Evolutionary conservation across 1,140 invertebrate genomes (phyloP), one percentile per base, ranked within the genome.

Genomic region (Drosophila neocordata): DNA sequence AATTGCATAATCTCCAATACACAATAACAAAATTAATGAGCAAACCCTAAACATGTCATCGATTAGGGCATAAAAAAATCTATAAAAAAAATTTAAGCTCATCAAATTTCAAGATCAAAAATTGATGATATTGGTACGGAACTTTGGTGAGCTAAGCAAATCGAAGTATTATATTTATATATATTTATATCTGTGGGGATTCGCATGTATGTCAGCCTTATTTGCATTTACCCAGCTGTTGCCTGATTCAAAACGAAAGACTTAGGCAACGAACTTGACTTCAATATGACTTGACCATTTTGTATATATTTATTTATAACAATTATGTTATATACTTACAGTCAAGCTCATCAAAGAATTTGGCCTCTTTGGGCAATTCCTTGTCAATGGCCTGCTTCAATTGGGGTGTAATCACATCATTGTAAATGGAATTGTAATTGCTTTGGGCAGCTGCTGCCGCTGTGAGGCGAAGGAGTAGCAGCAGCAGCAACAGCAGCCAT

Each of bases 331-430:
- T 24, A 51, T 83, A 92, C 91, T 91, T 77, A 92, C 91, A 77
- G 57, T 92, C 91, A 22, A 92, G 77, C 61, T 92, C 91, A 74
- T 92, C 91, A 44, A 92, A 92, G 73, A 92, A 92, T 73, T 92
- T 92, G 44, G 90, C 82, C 66, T 92, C 73, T 59, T 92, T 91
- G 70, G 91, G 90, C 58, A 91, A 65, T 51, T 90, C 78, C 79
- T 91, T 90, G 63, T 77, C 58, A 48, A 91, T 92, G 44, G 84
- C 81, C 52, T 91, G 65, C 38, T 90, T 91, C 1, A 91, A 60
- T 48, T 90, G 77, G 7, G 81, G 69, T 41, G 71, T 74, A n/a
- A 91, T 73, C 44, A 77, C 81, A 18, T 74, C 67, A 69, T 91
- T 91, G 72, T 91, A 91, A 2, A 83, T 80, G 15, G 77, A 69